Evolutionary conservation across 2,888 invertebrate genomes (phyloP), one percentile per base, ranked within the genome.

Genomic region (Gasteruption jaculator): DNA sequence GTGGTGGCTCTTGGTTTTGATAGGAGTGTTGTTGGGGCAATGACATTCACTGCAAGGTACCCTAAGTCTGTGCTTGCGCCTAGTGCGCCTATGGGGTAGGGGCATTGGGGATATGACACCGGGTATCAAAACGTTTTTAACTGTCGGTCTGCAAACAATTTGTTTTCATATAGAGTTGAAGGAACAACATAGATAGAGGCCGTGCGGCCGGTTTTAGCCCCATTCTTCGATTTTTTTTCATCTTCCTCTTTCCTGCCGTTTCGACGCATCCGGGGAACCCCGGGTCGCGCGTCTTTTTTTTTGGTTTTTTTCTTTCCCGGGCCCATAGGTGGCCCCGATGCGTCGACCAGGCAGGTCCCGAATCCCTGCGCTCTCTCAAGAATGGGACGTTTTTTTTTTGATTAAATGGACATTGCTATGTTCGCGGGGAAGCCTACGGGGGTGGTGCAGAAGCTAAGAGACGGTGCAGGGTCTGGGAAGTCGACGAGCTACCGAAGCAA

Each of bases 341-440:
- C 54, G 57, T 57, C 57, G 52, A 55, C 54, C 57, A 27, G 52
- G n/a, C n/a, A n/a, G n/a, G n/a, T n/a, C n/a, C n/a, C n/a, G n/a
- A 51, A 57, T 57, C 56, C 59, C 60, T 63, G 54, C 54, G 40
- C 45, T 51, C 49, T 46, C 50, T 46, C 55, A 56, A 62, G 62
- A 69, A 66, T 63, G 65, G 67, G 67, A 51, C 56, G 43, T 52
- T 47, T 46, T 48, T 27, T 36, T 27, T 38, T n/a, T 45, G 49
- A 60, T 68, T 69, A 68, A 70, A 70, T 69, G 70, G 65, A 70
- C 70, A 70, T 69, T 68, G 68, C n/a, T n/a, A n/a, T n/a, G n/a
- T n/a, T n/a, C n/a, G n/a, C n/a, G n/a, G n/a, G n/a, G n/a, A n/a
- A n/a, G n/a, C n/a, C n/a, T n/a, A n/a, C n/a, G n/a, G n/a, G n/a